Conservation (phyloP, 2,888 invertebrate genomes). For the Drosophila siamana region DNA sequence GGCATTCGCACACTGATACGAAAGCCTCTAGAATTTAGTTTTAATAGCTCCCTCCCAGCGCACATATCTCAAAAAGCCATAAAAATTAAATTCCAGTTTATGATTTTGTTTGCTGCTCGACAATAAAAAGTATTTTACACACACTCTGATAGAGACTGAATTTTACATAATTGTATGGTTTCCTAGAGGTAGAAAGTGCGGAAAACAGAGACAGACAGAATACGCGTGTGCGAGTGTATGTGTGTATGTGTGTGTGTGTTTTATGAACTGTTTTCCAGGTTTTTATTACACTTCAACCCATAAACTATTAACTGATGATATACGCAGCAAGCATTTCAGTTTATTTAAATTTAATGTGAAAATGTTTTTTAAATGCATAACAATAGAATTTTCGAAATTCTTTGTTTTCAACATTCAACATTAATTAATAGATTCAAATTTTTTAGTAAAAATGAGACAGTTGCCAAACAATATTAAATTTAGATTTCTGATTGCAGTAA, state of each 20-base stretch:
- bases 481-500: not conserved
- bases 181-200: not conserved
- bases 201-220: not conserved
- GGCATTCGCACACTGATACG: slow-evolving; percentile 48
- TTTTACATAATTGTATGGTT: slow-evolving; percentile 3
- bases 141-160: not conserved
- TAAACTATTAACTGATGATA: slow-evolving; percentile 6
- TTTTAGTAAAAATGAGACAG: not conserved
- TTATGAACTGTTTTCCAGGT: slow-evolving; percentile 4
- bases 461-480: not conserved
- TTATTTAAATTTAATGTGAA: slow-evolving; percentile 5
- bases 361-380: not conserved
- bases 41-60: slow-evolving; percentile 8
- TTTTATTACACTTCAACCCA: slow-evolving; percentile 7
- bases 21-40: slow-evolving; percentile 8
- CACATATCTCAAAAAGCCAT: slow-evolving; percentile 19
- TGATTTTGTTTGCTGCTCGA: slow-evolving; percentile 27
- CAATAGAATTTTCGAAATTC: not conserved
- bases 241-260: not conserved
- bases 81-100: slow-evolving; percentile 47
- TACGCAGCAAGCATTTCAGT: not conserved
- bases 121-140: slow-evolving; percentile 22
- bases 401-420: not conserved
- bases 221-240: too few relatives aligned
- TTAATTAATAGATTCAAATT: not conserved